Evolutionary conservation across 1,140 invertebrate genomes (phyloP), one percentile per base, ranked within the genome.

Genomic region (Calephelis virginiensis): DNA sequence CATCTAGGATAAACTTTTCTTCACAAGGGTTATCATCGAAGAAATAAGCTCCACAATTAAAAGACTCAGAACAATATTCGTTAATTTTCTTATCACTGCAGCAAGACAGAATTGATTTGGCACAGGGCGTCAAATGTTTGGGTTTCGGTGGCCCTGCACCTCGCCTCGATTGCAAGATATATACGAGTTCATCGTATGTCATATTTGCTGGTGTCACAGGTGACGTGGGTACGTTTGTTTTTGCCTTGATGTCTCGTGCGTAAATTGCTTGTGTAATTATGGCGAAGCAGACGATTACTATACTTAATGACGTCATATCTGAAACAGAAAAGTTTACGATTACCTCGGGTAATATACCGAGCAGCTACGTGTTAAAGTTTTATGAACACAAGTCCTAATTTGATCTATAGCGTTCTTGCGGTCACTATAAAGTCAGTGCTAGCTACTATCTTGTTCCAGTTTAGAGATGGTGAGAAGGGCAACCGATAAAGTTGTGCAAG

Each of bases 21-120:
- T 85, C 83, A 40, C 88, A 90, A 7, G 88, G 88, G 53, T 90
- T 90, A 9, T 76, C 79, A 60, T 90, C 88, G 59, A 90, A 90
- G 76, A 90, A 88, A 63, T 76, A 79, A 4, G 84, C 82, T 5
- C 88, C 88, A 66, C 88, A 89, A 8, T 81, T 70, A 6, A 87
- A 70, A 7, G 71, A 56, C 69, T 88, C 88, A 0, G 86, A 90
- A 61, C 88, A 90, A 11, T 60, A n/a, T 48, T 70, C 67, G 60
- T 89, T 85, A 50, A 90, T 89, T 0, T 73, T 68, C 14, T 77
- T 75, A 2, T 75, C 71, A 7, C 81, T 74, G 62, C 86, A 87
- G 60, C 88, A 90, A 2, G 81, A 77, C 6, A 90, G 64, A 43
- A 90, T 89, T 0, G 88, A 86, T 71, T 83, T 70, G 0, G 88